A percentile compares a stretch with the other conserved stretches of the same genome.
Conservation (phyloP, 2,113 vertebrate genomes). For the Phylloscopus trochiloides region DNA sequence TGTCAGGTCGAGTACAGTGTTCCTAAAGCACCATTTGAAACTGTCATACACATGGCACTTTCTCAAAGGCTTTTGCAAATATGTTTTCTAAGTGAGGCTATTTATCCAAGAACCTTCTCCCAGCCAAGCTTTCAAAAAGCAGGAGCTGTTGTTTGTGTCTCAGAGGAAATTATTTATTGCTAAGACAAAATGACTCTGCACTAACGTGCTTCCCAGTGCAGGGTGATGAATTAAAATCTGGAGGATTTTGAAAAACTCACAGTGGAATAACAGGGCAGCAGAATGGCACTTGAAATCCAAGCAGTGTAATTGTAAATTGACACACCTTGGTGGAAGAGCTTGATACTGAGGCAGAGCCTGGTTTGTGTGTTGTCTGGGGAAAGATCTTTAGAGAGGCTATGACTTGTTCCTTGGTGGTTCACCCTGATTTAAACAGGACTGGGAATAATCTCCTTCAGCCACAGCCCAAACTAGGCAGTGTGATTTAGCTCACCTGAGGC, state of each 20-base stretch:
- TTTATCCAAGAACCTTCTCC: conserved; percentile 28
- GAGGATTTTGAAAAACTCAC: neutral
- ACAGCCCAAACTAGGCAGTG: neutral
- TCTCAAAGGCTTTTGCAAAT: conserved; percentile 35
- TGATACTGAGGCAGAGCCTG: neutral
- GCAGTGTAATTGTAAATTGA: neutral
- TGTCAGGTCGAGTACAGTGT: neutral
- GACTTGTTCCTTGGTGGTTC: neutral
- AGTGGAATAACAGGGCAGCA: neutral
- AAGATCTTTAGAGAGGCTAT: neutral
- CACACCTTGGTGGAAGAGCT: neutral
- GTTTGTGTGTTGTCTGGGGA: neutral
- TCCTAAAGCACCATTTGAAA: conserved; percentile 11
- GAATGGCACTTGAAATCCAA: neutral
- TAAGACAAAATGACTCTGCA: neutral
- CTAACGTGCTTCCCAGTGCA: neutral
- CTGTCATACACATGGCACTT: neutral
- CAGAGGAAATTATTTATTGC: conserved; percentile 49
- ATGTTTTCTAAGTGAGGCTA: conserved; percentile 1
- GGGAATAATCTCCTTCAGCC: neutral
- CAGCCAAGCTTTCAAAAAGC: conserved; percentile 6
- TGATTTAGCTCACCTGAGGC: neutral
- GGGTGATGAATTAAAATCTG: conserved; percentile 2
- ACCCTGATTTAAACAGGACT: neutral
- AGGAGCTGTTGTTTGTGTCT: conserved; percentile 24